Percentiles rank a stretch among this genome's conserved stretches.
Conservation (phyloP, 2,113 vertebrate species). For the Clupea harengus region DNA sequence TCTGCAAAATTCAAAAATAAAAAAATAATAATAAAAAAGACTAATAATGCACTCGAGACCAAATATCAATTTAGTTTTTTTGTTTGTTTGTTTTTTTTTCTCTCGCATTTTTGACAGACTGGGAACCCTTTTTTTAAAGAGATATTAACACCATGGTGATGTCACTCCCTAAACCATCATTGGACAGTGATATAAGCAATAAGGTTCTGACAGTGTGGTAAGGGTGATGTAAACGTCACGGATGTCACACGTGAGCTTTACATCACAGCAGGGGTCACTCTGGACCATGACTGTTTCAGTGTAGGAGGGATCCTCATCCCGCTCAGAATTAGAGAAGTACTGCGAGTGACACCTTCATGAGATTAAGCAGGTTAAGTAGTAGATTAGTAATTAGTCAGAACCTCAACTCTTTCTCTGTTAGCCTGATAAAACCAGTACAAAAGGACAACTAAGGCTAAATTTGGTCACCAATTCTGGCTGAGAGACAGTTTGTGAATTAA, state of each 20-base stretch:
- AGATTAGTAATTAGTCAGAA: too few species aligned
- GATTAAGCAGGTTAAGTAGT: background rate
- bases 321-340: background rate
- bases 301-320: background rate
- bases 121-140: slow-evolving; percentile 29
- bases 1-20: slow-evolving; percentile 56
- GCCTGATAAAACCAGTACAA: background rate
- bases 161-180: slow-evolving; percentile 56
- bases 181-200: slow-evolving; percentile 46
- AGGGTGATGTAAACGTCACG: background rate
- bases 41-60: slow-evolving; percentile 5
- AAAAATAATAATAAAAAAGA: slow-evolving; percentile 26
- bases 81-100: background rate
- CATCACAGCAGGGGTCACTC: background rate
- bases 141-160: background rate
- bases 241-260: background rate
- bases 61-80: background rate
- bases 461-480: too few species aligned
- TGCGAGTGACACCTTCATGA: background rate
- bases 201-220: background rate
- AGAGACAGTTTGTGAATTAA: background rate
- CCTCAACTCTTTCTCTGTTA: too few species aligned
- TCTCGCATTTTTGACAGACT: slow-evolving; percentile 21
- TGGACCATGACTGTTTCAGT: background rate
- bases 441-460: background rate